Evolutionary conservation across 2,113 vertebrate genomes (phyloP), one percentile per base, ranked within the genome.

Genomic region (Callaeas wilsoni): DNA sequence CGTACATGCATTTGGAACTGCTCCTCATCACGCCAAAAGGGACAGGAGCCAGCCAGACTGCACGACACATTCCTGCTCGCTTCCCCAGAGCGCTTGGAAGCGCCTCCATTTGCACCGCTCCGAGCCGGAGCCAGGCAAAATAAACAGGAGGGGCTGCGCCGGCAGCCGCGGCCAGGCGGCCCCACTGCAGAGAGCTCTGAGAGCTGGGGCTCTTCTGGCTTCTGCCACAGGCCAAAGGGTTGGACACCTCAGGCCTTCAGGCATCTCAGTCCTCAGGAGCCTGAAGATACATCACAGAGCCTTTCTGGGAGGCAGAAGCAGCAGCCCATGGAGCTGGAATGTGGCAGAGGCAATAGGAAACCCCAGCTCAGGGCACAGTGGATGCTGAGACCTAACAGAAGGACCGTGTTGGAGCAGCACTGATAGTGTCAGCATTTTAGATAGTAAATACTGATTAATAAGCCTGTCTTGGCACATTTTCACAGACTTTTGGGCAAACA

Each of bases 21-120:
- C 92, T 95, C 92, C 64, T 74, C 87, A 49, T 47, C 76, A 57
- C 30, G 87, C 92, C 94, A 87, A 71, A 18, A 95, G 93, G 93
- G 88, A 25, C 3, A 4, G 68, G 76, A 93, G 93, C 94, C 94
- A 94, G 91, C 65, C 95, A 88, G 96, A 74, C 93, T 90, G 82
- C 95, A 55, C 16, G 8, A 90, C 7, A 4, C 60, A 85, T 91
- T 91, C 87, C 87, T 76, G 77, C 84, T 93, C 6, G 7, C 78
- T 80, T 95, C 89, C 91, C 91, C 89, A 87, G 89, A 82, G 87
- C 3, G 9, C 73, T 7, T 81, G 89, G 91, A 84, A 89, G 65
- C 8, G 20, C 78, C 90, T 65, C 46, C 84, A 7, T 52, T 57
- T 33, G 79, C 44, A 30, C 41, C 6, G 26, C 95, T 53, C 76